phyloP scores from a whole-genome alignment of 1,140 invertebrate genomes.

The Tetranychus cinnabarinus region DNA sequence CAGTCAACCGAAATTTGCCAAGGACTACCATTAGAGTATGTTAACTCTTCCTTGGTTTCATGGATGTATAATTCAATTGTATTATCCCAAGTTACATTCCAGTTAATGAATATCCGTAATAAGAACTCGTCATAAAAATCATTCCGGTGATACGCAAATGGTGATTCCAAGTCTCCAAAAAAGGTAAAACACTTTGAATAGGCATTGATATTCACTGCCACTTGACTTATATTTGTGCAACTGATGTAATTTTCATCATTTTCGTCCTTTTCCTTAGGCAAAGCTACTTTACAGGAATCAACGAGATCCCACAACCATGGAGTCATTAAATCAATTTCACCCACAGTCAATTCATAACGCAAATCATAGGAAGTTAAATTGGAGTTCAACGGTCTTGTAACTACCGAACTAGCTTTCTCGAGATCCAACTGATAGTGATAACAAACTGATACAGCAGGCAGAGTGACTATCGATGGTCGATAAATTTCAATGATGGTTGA shows the following conservation, averaged over 20 bases:
- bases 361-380: not conserved
- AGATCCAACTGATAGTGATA: not conserved
- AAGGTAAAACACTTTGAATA: not conserved
- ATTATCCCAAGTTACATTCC: not conserved
- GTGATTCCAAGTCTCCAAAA: not conserved
- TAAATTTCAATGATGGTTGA: not conserved
- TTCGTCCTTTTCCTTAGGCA: not conserved
- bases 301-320: not conserved
- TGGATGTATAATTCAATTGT: not conserved
- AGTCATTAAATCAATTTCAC: not conserved
- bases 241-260: not conserved
- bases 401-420: not conserved
- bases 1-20: not conserved
- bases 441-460: not conserved
- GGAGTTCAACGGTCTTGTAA: not conserved
- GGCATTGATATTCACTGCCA: not conserved
- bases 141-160: not conserved
- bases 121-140: not conserved
- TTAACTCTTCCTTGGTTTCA: not conserved
- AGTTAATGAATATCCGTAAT: not conserved
- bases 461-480: not conserved
- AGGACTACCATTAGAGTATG: not conserved
- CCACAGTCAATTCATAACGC: not conserved
- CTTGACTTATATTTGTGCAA: not conserved
- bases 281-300: not conserved